Percentiles rank a stretch among this genome's conserved stretches.
Conservation (phyloP, 2,888 invertebrate species). For the Hypomecis punctinalis region DNA sequence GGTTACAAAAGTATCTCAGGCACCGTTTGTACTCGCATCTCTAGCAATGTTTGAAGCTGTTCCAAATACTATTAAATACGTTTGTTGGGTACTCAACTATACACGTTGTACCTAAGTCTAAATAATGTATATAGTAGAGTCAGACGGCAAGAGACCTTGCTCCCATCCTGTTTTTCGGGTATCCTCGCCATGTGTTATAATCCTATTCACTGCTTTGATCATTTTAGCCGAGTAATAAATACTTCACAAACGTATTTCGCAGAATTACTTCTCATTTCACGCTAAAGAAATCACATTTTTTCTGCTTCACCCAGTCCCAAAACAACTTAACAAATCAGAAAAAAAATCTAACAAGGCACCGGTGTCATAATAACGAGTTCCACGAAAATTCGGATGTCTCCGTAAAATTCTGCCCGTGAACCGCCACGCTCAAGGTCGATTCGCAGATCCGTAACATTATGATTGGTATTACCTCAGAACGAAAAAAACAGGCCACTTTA, state of each 20-base stretch:
- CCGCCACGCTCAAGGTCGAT: conserved; percentile 58
- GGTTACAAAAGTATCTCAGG: too few species aligned
- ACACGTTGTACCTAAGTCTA: too few species aligned
- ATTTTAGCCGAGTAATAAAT: neutral
- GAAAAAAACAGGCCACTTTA: conserved; percentile 2
- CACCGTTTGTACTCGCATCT: too few species aligned
- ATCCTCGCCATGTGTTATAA: conserved; percentile 39
- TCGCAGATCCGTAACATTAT: conserved; percentile 55
- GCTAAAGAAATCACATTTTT: neutral
- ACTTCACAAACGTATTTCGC: neutral
- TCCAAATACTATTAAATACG: too few species aligned
- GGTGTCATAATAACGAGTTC: neutral
- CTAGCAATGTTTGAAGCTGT: too few species aligned
- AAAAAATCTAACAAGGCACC: neutral
- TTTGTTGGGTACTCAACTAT: too few species aligned
- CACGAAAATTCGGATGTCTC: conserved; percentile 32
- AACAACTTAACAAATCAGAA: neutral
- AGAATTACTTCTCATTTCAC: neutral
- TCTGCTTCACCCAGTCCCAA: neutral
- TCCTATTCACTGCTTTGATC: conserved; percentile 37
- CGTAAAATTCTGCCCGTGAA: conserved; percentile 54
- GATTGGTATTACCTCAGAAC: conserved; percentile 39
- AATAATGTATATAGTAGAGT: neutral
- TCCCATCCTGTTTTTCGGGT: conserved; percentile 52
- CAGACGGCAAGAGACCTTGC: conserved; percentile 40